Conservation (phyloP, 30 jellyfish, hydroid and myxozoan genomes). For the Cassiopea xamachana region DNA sequence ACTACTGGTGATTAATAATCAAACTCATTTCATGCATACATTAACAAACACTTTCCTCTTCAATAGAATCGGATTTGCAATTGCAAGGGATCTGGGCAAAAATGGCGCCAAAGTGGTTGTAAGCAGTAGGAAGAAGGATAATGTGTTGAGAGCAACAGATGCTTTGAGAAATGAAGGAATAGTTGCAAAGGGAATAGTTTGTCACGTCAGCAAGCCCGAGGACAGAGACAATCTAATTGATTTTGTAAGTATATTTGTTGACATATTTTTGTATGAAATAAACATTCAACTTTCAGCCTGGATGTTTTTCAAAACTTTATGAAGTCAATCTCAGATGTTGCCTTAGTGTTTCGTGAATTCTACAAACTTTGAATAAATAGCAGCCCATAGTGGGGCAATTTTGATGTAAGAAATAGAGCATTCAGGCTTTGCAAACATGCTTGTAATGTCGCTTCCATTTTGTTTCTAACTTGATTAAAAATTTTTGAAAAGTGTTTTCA, state of each 20-base stretch:
- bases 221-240: conserved; percentile 72
- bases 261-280: background rate
- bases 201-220: conserved; percentile 81
- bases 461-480: too few species aligned
- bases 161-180: conserved; percentile 59
- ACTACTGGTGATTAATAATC: too few species aligned
- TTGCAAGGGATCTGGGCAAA: conserved; percentile 82
- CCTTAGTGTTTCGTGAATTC: too few species aligned
- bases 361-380: too few species aligned
- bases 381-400: too few species aligned
- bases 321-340: too few species aligned
- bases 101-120: conserved; percentile 88
- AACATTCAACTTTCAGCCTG: too few species aligned
- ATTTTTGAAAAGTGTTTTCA: too few species aligned
- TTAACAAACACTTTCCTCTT: background rate
- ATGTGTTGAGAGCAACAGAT: conserved; percentile 71
- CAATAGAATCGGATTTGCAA: conserved; percentile 84
- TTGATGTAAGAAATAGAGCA: too few species aligned
- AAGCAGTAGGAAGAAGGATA: conserved; percentile 85
- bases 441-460: too few species aligned
- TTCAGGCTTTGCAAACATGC: too few species aligned
- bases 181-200: conserved; percentile 78
- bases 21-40: background rate
- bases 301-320: too few species aligned
- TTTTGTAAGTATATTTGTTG: conserved; percentile 3